Base-by-base conservation (phyloP, 2,113 vertebrate species). In the Seriola rivoliana region DNA sequence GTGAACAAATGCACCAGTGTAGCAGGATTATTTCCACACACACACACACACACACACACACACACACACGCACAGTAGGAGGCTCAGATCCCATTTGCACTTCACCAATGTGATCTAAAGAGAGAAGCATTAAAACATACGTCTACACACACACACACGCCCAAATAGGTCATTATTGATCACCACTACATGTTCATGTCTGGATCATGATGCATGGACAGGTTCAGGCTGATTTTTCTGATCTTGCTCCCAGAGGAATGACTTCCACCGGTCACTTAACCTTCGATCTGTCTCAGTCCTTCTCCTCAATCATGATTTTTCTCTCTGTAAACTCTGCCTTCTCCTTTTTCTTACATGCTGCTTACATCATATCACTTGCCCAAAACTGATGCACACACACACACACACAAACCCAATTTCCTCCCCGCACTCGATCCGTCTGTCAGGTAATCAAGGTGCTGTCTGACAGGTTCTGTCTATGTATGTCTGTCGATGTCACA, bases 401-500 rank as follows among this genome's bases (percentile, higher is more conserved):
- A 29, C 29, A 29, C 29, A 29, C 63, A 29, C 13, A 36, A 38
- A 48, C 1, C 71, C 48, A 25, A 58, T 60, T n/a, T 38, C 13
- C 64, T 63, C 55, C 55, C 29, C 21, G 5, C 23, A 19, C 57
- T 63, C 23, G 55, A 87, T 50, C 57, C 4, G 2, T 75, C 59
- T 19, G 50, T 54, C 66, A 19, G 63, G 68, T 73, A 54, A 85
- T 74, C 67, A 77, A 80, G 80, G 25, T 67, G 57, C 21, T 21
- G 54, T 67, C 66, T 57, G 46, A 59, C 76, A 7, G 44, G 42
- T 6, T 46, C 7, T 32, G 11, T 3, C 57, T 32, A 13, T 29
- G 52, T 75, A 79, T 82, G 29, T 29, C 59, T 44, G 46, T 29
- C 6, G 16, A 63, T 29, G 29, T 29, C 16, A 10, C 25, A 42